phyloP scores from a whole-genome alignment of 1,140 invertebrate genomes.

The Drosophila aff. region DNA sequence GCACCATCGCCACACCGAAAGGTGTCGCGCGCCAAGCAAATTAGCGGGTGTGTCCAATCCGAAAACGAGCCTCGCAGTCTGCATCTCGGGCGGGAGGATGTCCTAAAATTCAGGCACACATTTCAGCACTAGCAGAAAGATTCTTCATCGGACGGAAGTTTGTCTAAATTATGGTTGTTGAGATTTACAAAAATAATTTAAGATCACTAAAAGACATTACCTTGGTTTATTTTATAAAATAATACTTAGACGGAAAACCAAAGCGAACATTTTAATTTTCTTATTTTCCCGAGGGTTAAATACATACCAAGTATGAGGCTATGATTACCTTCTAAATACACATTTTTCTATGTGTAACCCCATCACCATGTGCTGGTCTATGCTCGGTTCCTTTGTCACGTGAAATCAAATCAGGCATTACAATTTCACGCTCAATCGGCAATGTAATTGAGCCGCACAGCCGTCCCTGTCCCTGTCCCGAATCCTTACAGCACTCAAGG shows the following conservation, averaged over 20 bases:
- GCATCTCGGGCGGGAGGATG: slow-evolving; percentile 36
- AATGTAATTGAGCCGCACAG: slow-evolving; percentile 80
- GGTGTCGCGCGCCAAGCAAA: slow-evolving; percentile 81
- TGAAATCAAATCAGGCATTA: slow-evolving; percentile 83
- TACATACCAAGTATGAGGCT: too few species aligned
- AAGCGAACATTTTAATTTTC: neutral
- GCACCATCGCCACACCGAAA: slow-evolving; percentile 28
- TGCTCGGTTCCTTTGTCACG: slow-evolving; percentile 62
- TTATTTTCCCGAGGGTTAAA: neutral
- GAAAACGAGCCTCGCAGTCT: slow-evolving; percentile 63
- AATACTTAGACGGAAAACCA: neutral
- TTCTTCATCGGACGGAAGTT: neutral
- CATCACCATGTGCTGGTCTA: slow-evolving; percentile 21
- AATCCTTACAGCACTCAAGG: slow-evolving; percentile 29
- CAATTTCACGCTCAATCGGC: slow-evolving; percentile 79
- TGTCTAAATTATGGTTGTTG: neutral
- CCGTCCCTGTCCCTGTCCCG: slow-evolving; percentile 49
- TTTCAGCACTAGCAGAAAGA: slow-evolving; percentile 14
- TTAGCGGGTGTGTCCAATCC: slow-evolving; percentile 79
- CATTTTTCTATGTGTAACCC: slow-evolving; percentile 19
- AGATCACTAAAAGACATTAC: too few species aligned
- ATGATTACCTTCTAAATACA: neutral
- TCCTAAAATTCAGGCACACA: slow-evolving; percentile 6
- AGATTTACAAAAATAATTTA: neutral
- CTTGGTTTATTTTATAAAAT: too few species aligned